Percentiles rank a stretch among this genome's conserved stretches.
Evolutionary conservation across 1,140 invertebrate species (phyloP).

Genomic region (Amyelois transitella): DNA sequence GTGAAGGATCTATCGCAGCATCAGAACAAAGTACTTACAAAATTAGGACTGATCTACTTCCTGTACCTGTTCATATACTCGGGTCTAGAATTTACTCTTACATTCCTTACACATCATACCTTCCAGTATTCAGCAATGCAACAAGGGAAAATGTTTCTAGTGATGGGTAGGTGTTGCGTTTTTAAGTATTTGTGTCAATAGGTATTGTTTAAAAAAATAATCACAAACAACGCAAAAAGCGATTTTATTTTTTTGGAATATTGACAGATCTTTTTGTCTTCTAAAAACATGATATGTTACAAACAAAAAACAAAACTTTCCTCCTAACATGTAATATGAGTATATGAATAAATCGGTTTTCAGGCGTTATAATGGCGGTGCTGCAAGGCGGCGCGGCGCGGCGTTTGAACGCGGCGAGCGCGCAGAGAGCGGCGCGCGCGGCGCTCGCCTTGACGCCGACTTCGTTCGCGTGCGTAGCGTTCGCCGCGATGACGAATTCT

Average conservation of each 20-base stretch:
- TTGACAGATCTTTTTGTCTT: too few relatives aligned
- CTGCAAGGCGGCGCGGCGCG: slow-evolving; percentile 94
- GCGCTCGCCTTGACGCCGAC: slow-evolving; percentile 92
- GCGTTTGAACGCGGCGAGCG: slow-evolving; percentile 78
- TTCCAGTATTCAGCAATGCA: slow-evolving; percentile 96
- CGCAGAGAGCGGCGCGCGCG: slow-evolving; percentile 81
- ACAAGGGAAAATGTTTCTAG: slow-evolving; percentile 98
- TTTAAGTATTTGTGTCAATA: too few relatives aligned
- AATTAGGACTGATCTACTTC: slow-evolving; percentile 92
- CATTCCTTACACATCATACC: slow-evolving; percentile 95
- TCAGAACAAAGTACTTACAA: slow-evolving; percentile 80
- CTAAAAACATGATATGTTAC: too few relatives aligned
- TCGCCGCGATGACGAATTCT: slow-evolving; percentile 71
- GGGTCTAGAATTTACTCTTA: slow-evolving; percentile 97
- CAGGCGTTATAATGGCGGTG: slow-evolving; percentile 89
- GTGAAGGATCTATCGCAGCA: slow-evolving; percentile 75
- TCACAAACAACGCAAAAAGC: too few relatives aligned
- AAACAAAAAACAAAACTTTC: too few relatives aligned
- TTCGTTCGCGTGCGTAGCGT: slow-evolving; percentile 90
- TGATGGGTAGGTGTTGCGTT: slow-evolving; percentile 80
- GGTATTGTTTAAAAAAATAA: too few relatives aligned
- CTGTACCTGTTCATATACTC: slow-evolving; percentile 97
- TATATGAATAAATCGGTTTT: slow-evolving; percentile 7
- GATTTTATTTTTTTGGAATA: too few relatives aligned
- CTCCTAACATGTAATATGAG: too few relatives aligned